Evolutionary conservation across 2,888 invertebrate genomes (phyloP), one percentile per base, ranked within the genome.

Genomic region (Apamea epomidion): DNA sequence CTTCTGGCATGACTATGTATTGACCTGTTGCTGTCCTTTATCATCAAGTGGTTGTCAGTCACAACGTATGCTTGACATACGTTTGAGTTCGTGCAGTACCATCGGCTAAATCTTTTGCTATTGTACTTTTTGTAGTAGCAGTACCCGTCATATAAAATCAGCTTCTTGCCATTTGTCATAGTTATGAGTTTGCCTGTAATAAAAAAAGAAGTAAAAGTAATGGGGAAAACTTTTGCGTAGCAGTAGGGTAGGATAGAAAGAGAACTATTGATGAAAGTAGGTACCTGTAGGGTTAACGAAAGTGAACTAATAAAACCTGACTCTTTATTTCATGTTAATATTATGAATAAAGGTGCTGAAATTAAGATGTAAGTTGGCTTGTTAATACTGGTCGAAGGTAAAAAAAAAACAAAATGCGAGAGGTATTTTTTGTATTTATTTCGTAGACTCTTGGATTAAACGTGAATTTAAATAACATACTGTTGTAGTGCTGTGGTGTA

Each of bases 171-270:
- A 45, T 82, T 88, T 2, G 74, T 32, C 76, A 87, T 75, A 7
- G 74, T 76, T 76, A 87, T 89, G 60, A 58, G 60, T 67, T 74
- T n/a, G 8, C 78, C 87, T 87, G 85, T 70, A 82, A 87, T 32
- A 69, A 42, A 68, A 74, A 75, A 48, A 74, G 0, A 16, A 3
- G 5, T 37, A 51, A 73, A 45, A 73, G n/a, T 54, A 54, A 81
- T 51, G 1, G 16, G 18, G n/a, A 18, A 29, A 51, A 29, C 0
- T 29, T 42, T 62, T 25, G 8, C 16, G n/a, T 18, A 51, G 5
- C 21, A 29, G 5, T n/a, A 18, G 12, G 18, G 18, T n/a, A 45
- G 7, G 32, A 5, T 12, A 45, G 5, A 58, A 48, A 60, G n/a
- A 18, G 21, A 76, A 76, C 58, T 75, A 45, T 60, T 75, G 32